phyloP scores from a whole-genome alignment of 2,797 vertebrate species.

The Melanotaenia boesemani region DNA sequence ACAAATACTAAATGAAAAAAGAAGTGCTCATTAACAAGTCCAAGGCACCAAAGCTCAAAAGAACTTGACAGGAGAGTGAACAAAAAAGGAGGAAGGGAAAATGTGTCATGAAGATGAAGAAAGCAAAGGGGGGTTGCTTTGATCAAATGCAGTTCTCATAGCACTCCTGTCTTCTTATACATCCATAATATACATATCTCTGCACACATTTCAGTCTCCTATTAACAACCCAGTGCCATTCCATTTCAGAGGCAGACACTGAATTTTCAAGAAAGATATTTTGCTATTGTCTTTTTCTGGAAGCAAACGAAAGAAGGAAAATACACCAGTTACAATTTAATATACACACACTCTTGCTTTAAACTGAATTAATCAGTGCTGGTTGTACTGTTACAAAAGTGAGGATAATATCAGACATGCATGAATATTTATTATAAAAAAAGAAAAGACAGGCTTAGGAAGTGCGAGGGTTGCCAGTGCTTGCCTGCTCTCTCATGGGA shows the following conservation, averaged over 20 bases:
- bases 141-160: constrained; percentile 72
- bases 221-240: constrained; percentile 55
- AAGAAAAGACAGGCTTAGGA: constrained; percentile 62
- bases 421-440: constrained; percentile 64
- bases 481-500: constrained; percentile 41
- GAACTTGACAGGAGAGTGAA: constrained; percentile 61
- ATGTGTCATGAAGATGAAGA: constrained; percentile 55
- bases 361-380: constrained; percentile 65
- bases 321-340: constrained; percentile 33
- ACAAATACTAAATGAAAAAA: constrained; percentile 34
- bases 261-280: constrained; percentile 21
- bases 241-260: constrained; percentile 39
- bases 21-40: constrained; percentile 59
- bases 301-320: constrained; percentile 38
- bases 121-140: constrained; percentile 64
- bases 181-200: constrained; percentile 72
- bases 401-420: constrained; percentile 69
- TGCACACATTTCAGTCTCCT: constrained; percentile 50
- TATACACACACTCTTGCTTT: constrained; percentile 42
- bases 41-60: constrained; percentile 64
- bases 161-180: constrained; percentile 67
- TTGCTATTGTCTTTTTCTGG: constrained; percentile 14
- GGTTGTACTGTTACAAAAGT: constrained; percentile 56
- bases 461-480: constrained; percentile 69
- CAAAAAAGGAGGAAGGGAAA: constrained; percentile 26